Conservation (phyloP, 2,113 vertebrate species). For the Platichthys stellatus region DNA sequence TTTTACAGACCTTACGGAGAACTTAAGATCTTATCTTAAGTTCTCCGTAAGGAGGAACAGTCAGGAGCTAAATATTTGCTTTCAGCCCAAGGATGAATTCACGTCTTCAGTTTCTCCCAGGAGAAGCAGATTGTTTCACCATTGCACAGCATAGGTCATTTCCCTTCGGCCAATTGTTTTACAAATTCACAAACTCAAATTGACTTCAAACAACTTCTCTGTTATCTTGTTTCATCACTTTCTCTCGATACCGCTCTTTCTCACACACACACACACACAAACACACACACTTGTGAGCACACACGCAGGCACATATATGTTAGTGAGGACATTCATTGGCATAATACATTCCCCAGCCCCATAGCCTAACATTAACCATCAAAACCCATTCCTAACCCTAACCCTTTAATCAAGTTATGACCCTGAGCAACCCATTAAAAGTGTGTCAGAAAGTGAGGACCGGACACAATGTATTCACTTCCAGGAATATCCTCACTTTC, state of each 20-base stretch:
- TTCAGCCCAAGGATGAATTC: constrained; percentile 30
- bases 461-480: too few species aligned
- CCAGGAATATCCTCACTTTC: too few species aligned
- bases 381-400: too few species aligned
- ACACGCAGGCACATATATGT: not conserved
- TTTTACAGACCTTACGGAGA: constrained; percentile 17
- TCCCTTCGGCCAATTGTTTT: constrained; percentile 24
- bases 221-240: constrained; percentile 5
- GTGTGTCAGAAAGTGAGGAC: too few species aligned
- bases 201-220: constrained; percentile 26
- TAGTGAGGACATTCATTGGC: too few species aligned
- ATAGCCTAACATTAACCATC: too few species aligned
- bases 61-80: constrained; percentile 32
- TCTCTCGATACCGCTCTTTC: not conserved
- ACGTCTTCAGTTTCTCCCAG: constrained; percentile 25
- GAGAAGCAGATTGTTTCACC: constrained; percentile 32
- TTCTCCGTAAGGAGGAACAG: too few species aligned
- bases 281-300: not conserved
- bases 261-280: not conserved
- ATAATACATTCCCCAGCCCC: too few species aligned
- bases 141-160: constrained; percentile 21
- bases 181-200: constrained; percentile 27
- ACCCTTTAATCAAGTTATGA: too few species aligned
- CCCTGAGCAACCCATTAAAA: too few species aligned
- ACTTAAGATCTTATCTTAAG: constrained; percentile 17